These are phyloP conservation scores for Enoplolaimus lenunculus DNA, from an alignment of 2,888 invertebrate genomes.

Conservation along the genomic window DNA sequence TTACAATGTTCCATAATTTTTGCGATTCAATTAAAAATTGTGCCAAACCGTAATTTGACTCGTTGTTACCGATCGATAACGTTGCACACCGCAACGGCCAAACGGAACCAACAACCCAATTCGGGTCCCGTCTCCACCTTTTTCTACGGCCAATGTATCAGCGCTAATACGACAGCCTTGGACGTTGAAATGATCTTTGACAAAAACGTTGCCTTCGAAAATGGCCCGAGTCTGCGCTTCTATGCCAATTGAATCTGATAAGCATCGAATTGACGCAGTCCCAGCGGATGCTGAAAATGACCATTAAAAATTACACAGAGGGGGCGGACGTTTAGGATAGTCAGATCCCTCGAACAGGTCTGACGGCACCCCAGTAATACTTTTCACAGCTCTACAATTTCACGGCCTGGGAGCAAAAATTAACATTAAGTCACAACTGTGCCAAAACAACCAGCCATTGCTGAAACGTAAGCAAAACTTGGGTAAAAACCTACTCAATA, in stretches of 20 bases:
- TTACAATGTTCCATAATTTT: background rate
- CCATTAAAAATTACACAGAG: conserved; percentile 26
- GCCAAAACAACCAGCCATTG: too few relatives aligned
- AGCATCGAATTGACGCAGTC: conserved; percentile 39
- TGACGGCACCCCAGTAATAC: too few relatives aligned
- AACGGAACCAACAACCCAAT: conserved; percentile 38
- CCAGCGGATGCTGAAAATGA: too few relatives aligned
- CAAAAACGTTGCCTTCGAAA: conserved; percentile 38
- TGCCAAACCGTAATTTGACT: background rate
- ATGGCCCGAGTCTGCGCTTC: conserved; percentile 37
- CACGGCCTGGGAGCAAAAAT: too few relatives aligned
- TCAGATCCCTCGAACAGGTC: too few relatives aligned
- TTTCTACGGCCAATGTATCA: too few relatives aligned
- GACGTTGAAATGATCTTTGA: conserved; percentile 32
- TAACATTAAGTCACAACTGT: too few relatives aligned
- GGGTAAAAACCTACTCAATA: conserved; percentile 28
- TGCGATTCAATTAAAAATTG: too few relatives aligned
- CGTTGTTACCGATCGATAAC: conserved; percentile 36
- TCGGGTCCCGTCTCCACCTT: too few relatives aligned
- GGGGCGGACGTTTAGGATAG: too few relatives aligned
- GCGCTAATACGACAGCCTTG: conserved; percentile 35
- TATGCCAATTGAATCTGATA: conserved; percentile 37
- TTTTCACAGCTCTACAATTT: too few relatives aligned
- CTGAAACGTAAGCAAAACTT: too few relatives aligned
- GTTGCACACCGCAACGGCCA: conserved; percentile 35